These are phyloP conservation scores for Ephestia elutella DNA, from an alignment of 1,140 invertebrate genomes.

Conservation along the genomic window DNA sequence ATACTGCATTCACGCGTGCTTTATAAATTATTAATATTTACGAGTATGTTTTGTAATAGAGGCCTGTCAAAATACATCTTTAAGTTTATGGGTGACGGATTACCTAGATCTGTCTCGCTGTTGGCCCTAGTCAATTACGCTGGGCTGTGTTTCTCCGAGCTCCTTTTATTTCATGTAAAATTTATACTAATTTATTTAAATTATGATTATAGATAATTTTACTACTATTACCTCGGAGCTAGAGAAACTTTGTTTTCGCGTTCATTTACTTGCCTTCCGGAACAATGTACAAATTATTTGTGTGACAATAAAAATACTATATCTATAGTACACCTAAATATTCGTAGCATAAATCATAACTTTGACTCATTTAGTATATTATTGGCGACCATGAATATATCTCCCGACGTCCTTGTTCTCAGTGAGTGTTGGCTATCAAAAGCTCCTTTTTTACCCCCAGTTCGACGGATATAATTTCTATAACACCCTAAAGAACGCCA, in stretches of 20 bases:
- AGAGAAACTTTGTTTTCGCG: background rate
- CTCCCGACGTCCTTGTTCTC: conserved; percentile 10
- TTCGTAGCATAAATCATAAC: conserved; percentile 14
- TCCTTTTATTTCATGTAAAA: no score
- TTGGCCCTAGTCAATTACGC: no score
- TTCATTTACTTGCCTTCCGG: background rate
- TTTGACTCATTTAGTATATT: conserved; percentile 10
- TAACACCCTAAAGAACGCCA: conserved; percentile 7
- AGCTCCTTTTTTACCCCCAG: background rate
- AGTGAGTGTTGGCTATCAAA: conserved; percentile 18
- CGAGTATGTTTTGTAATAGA: no score
- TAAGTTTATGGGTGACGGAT: background rate
- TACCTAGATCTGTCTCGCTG: no score
- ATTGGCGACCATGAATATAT: conserved; percentile 5
- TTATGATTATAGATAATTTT: conserved; percentile 8
- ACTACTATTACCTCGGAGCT: conserved; percentile 1
- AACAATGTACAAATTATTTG: background rate
- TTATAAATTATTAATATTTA: no score
- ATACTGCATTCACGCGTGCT: no score
- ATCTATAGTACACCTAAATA: conserved; percentile 5
- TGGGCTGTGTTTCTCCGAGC: no score
- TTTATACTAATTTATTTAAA: no score
- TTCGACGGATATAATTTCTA: conserved; percentile 3
- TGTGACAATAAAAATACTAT: background rate
- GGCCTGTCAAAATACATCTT: background rate